Evolutionary conservation across 2,113 vertebrate species (phyloP).

Genomic region (Oryzias javanicus): DNA sequence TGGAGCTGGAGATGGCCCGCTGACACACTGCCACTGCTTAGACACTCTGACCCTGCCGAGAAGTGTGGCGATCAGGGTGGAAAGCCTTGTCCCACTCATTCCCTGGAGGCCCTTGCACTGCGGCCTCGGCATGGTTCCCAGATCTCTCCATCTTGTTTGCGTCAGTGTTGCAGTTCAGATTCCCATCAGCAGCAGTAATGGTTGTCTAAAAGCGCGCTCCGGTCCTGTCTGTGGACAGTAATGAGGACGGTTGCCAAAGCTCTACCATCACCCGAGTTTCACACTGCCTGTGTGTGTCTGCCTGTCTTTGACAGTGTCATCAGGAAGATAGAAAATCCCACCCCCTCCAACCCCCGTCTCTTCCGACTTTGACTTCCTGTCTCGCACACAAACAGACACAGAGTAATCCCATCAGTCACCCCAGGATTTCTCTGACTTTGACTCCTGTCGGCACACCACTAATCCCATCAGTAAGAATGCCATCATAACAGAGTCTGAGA

Average conservation of each 20-base stretch:
- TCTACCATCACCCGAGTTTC: slow-evolving; percentile 39
- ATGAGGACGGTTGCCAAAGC: slow-evolving; percentile 57
- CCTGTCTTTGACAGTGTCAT: slow-evolving; percentile 33
- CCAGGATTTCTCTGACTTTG: too few species aligned
- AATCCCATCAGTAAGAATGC: too few species aligned
- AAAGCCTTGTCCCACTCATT: slow-evolving; percentile 49
- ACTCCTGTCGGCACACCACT: too few species aligned
- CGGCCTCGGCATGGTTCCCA: slow-evolving; percentile 42
- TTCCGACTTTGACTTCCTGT: slow-evolving; percentile 36
- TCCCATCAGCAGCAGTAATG: slow-evolving; percentile 60
- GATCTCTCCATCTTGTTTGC: slow-evolving; percentile 61
- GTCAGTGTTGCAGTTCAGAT: slow-evolving; percentile 53
- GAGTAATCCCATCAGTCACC: slow-evolving; percentile 61
- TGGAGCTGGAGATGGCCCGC: slow-evolving; percentile 42
- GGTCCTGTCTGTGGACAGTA: slow-evolving; percentile 47
- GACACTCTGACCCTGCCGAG: slow-evolving; percentile 44
- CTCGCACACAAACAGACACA: slow-evolving; percentile 36
- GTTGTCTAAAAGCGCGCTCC: slow-evolving; percentile 55
- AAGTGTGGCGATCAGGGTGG: slow-evolving; percentile 32
- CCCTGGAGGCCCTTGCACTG: slow-evolving; percentile 44
- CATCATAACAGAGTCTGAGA: slow-evolving; percentile 61
- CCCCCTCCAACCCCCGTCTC: not conserved
- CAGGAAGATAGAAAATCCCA: slow-evolving; percentile 7
- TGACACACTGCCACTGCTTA: slow-evolving; percentile 43
- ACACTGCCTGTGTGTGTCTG: slow-evolving; percentile 6